Conservation (phyloP, 2,113 vertebrate species). For the Centropus unirufus region DNA sequence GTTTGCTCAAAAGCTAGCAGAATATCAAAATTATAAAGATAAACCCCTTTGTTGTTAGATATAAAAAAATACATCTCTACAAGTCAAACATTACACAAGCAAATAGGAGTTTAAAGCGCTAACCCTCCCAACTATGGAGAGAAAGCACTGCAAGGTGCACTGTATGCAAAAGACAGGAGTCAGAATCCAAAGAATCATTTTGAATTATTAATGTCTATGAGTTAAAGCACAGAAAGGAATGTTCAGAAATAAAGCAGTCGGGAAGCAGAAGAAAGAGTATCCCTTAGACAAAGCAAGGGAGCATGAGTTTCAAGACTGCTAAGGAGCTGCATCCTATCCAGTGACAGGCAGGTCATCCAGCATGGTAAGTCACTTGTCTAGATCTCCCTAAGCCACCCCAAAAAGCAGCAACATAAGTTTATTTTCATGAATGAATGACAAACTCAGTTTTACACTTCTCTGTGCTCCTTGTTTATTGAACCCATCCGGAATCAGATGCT, state of each 20-base stretch:
- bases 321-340: neutral
- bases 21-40: neutral
- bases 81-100: neutral
- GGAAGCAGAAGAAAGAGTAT: neutral
- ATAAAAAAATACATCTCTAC: neutral
- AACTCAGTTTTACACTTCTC: neutral
- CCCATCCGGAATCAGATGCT: neutral
- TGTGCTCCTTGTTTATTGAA: neutral
- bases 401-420: neutral
- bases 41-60: neutral
- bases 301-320: neutral
- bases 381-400: neutral
- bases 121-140: accelerated
- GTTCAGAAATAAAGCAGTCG: neutral
- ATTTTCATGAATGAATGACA: neutral
- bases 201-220: neutral
- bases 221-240: neutral
- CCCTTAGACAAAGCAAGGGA: neutral
- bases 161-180: neutral
- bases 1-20: neutral
- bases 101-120: neutral
- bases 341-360: neutral
- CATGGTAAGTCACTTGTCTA: neutral
- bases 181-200: neutral
- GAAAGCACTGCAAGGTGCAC: neutral